Evolutionary conservation across 1,140 invertebrate species (phyloP), one percentile per base, ranked within the genome.

Genomic region (Chrysomallon squamiferum): DNA sequence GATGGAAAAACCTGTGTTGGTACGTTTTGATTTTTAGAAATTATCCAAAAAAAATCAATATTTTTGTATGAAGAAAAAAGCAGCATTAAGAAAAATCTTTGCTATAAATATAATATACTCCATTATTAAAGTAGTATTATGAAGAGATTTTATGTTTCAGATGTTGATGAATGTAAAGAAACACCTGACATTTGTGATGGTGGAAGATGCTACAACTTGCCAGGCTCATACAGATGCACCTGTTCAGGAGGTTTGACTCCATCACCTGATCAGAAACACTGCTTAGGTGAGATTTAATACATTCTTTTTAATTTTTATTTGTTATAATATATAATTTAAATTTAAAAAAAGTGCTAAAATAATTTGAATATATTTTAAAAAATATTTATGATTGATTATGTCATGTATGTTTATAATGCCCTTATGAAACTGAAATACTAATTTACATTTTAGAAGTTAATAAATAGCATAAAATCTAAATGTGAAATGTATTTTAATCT

Each of bases 171-270:
- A 78, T 93, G 92, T 75, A 84, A 89, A 69, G 93, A 94, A 78
- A 91, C 91, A 76, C 86, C 89, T 3, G 88, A 92, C 72, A 91
- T 94, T 47, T 96, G 94, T 81, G 91, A 91, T 73, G 93, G 93
- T 25, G 94, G 94, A 0, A 89, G 91, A 65, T 96, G 94, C 81
- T 89, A 87, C 7, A 95, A 95, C 83, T 88, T 90, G 27, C 88
- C 89, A 0, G 93, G 93, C 9, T 89, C 90, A 69, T 94, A 92
- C 77, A 87, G 88, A 1, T 95, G 94, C 81, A 88, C 90, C 43
- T 95, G 94, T 78, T 90, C 89, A 1, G 88, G 89, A 35, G 94
- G 94, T 13, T 87, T 95, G 69, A 85, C 90, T 13, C 86, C 89
- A 2, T 90, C 89, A 72, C 88, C 87, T 74, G 92, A 91, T 77